phyloP scores from a whole-genome alignment of 1,140 invertebrate genomes.

The Prorops nasuta region DNA sequence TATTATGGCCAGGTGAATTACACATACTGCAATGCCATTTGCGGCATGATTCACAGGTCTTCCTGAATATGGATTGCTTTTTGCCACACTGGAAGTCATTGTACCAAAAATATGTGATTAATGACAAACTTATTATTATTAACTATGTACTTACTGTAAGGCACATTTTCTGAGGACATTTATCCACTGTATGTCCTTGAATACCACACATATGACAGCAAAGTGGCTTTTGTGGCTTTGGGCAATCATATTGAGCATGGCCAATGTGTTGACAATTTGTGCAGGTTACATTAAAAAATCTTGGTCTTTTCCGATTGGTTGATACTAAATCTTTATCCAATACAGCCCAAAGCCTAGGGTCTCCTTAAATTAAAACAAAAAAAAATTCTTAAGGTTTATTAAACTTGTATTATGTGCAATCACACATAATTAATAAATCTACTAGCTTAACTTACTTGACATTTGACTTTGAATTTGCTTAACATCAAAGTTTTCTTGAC shows the following conservation, averaged over 20 bases:
- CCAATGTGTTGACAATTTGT: constrained; percentile 59
- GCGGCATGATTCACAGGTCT: constrained; percentile 60
- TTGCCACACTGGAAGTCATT: constrained; percentile 70
- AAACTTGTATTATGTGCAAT: background rate
- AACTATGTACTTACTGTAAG: constrained; percentile 59
- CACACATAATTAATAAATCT: background rate
- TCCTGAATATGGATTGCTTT: constrained; percentile 59
- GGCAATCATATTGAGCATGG: constrained; percentile 53
- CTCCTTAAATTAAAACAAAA: constrained; percentile 29
- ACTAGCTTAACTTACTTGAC: constrained; percentile 54
- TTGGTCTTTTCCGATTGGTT: constrained; percentile 19
- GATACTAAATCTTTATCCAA: constrained; percentile 42
- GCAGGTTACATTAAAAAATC: constrained; percentile 54
- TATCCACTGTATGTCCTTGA: constrained; percentile 60
- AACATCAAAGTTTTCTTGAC: constrained; percentile 61
- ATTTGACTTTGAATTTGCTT: constrained; percentile 56
- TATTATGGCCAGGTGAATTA: constrained; percentile 59
- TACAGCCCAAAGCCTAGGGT: constrained; percentile 55
- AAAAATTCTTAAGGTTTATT: constrained; percentile 6
- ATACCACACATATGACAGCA: constrained; percentile 65
- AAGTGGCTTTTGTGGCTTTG: constrained; percentile 42
- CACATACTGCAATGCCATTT: constrained; percentile 60
- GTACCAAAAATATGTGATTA: constrained; percentile 31
- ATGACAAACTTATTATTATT: constrained; percentile 8
- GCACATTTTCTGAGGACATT: constrained; percentile 66